Percentiles rank a stretch among this genome's conserved stretches.
These are phyloP conservation scores for Moxostoma hubbsi DNA, from an alignment of 2,797 vertebrate genomes.

Conservation along the genomic window DNA sequence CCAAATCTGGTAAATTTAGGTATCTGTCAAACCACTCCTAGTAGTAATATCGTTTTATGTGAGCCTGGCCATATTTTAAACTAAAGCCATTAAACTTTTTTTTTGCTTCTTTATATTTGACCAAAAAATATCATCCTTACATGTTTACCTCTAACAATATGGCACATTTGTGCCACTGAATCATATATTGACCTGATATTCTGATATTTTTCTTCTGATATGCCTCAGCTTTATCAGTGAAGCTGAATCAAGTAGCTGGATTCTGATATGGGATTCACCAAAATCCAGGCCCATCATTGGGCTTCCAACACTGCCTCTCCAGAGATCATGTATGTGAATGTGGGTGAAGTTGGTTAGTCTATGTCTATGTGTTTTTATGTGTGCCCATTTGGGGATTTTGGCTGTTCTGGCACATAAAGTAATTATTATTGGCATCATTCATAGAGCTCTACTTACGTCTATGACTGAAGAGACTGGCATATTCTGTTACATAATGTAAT, in stretches of 20 bases:
- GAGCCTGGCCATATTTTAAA: constrained; percentile 1
- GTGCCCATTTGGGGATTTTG: constrained; percentile 58
- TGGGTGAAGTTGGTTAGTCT: constrained; percentile 36
- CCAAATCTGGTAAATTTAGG: constrained; percentile 64
- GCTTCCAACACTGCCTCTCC: constrained; percentile 57
- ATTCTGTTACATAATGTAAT: constrained; percentile 3
- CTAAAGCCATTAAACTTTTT: neutral
- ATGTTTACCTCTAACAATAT: constrained; percentile 3
- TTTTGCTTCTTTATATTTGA: constrained; percentile 38
- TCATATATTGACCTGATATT: neutral
- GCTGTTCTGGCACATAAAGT: constrained; percentile 59
- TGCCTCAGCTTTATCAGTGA: constrained; percentile 19
- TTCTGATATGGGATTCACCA: constrained; percentile 6
- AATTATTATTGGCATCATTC: constrained; percentile 46
- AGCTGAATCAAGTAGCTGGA: neutral
- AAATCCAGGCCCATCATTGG: neutral
- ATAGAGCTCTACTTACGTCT: constrained; percentile 25
- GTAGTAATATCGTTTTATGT: neutral
- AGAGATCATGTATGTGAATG: constrained; percentile 43
- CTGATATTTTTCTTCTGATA: neutral
- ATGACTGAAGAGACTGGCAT: constrained; percentile 3
- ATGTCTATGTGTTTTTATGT: neutral
- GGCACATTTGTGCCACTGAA: neutral
- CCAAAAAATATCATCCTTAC: constrained; percentile 12
- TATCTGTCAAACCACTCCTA: constrained; percentile 29